These are phyloP conservation scores for Anticlea derivata DNA, from an alignment of 2,888 invertebrate genomes.

Conservation along the genomic window DNA sequence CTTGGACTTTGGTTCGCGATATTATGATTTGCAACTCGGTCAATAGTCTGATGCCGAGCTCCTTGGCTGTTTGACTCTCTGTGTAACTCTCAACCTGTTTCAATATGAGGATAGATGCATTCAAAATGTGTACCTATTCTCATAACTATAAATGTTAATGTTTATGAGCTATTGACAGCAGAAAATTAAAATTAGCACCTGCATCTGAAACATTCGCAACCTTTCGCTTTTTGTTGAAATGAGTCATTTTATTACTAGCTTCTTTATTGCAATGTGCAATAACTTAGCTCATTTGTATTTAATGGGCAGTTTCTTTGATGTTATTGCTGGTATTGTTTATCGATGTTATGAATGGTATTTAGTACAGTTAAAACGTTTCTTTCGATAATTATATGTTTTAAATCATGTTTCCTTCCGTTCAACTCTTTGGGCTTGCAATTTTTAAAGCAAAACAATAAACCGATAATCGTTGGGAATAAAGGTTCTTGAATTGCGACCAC, in stretches of 20 bases:
- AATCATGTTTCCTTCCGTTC: too few relatives aligned
- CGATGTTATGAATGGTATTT: constrained; percentile 2
- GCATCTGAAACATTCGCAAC: constrained; percentile 39
- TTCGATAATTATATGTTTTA: background rate
- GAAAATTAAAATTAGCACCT: constrained; percentile 48
- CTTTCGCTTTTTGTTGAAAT: constrained; percentile 27
- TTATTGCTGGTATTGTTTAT: constrained; percentile 7
- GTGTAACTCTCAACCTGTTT: too few relatives aligned
- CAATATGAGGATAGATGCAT: too few relatives aligned
- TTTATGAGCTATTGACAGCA: constrained; percentile 50
- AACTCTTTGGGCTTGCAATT: too few relatives aligned
- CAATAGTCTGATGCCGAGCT: too few relatives aligned
- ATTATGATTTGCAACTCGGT: too few relatives aligned
- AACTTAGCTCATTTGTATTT: constrained; percentile 20
- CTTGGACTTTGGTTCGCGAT: too few relatives aligned
- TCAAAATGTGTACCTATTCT: background rate
- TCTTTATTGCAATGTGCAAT: constrained; percentile 24
- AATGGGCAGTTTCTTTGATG: constrained; percentile 19
- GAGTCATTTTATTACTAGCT: constrained; percentile 1
- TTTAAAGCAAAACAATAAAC: too few relatives aligned
- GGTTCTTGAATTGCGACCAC: too few relatives aligned
- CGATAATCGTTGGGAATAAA: too few relatives aligned
- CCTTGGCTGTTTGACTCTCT: too few relatives aligned
- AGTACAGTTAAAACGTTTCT: background rate
- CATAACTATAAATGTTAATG: constrained; percentile 26